Evolutionary conservation across 2,888 invertebrate genomes (phyloP), one percentile per base, ranked within the genome.

Genomic region (Ctenicera cuprea): DNA sequence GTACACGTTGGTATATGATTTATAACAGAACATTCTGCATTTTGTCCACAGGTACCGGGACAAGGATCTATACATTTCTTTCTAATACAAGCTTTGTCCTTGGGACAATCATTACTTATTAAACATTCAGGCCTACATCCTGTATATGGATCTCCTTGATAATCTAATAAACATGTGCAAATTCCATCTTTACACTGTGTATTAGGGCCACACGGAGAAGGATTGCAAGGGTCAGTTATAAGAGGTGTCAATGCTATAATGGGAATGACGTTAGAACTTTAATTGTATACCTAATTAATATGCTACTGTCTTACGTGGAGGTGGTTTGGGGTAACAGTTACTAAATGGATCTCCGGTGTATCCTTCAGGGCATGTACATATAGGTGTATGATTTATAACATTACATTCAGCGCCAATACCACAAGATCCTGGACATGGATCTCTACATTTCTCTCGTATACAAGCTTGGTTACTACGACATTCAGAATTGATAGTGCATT

Each of bases 111-210:
- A 0, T 92, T 91, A 84, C 94, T 95, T 16, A 93, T 91, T 62
- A 94, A 92, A 84, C 95, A 95, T 88, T 95, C 95, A 41, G 95
- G 95, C 76, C 94, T 90, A 86, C 95, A 95, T 61, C 94, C 94
- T 26, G 92, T 91, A 80, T 94, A 95, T 14, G 96, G 95, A 86
- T 95, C 94, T 52, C 95, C 95, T 79, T 92, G 92, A 83, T 94
- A 94, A 85, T 93, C 94, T 1, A 93, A 90, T 76, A 94, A 83
- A 84, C 95, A 96, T 38, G 91, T 89, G 85, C 96, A 96, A 68
- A 94, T 92, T 38, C 94, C 94, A 61, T 92, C 93, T 68, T 92
- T 85, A 79, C 91, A 91, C 75, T 86, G 78, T 30, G 91, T 88
- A 79, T 91, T 90, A 18, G 90, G 84, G 43, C 91, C 91, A 83